A percentile compares a stretch with the other conserved stretches of the same genome.
Evolutionary conservation across 2,113 vertebrate genomes (phyloP).

Genomic region (Channa argus): DNA sequence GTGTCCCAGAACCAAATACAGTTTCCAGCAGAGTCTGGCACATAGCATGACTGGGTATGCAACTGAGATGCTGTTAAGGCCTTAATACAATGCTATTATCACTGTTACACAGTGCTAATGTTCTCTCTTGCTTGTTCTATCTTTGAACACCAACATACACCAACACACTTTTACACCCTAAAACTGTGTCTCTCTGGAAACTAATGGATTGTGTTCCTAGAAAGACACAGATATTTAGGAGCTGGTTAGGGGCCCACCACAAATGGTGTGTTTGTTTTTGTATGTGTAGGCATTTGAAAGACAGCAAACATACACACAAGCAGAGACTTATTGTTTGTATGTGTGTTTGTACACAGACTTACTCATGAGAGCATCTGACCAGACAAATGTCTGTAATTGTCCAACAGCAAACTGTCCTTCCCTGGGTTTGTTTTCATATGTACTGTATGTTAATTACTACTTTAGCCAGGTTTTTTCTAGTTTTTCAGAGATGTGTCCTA

Average conservation of each 20-base stretch:
- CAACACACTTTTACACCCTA: constrained; percentile 29
- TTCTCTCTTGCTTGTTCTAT: constrained; percentile 46
- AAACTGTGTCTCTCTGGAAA: constrained; percentile 58
- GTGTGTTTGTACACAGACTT: constrained; percentile 23
- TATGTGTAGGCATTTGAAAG: not conserved
- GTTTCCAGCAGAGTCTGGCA: constrained; percentile 63
- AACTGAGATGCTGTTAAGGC: constrained; percentile 65
- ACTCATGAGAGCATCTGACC: not conserved
- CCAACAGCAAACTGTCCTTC: constrained; percentile 1
- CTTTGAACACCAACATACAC: constrained; percentile 17
- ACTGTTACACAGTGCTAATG: constrained; percentile 69
- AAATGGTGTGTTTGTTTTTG: constrained; percentile 44
- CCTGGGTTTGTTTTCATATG: not conserved
- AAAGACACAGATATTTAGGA: constrained; percentile 69
- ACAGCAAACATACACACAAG: constrained; percentile 3
- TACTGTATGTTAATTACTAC: not conserved
- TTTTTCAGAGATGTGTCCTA: too few species aligned
- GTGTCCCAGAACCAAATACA: constrained; percentile 59
- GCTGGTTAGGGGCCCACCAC: constrained; percentile 60
- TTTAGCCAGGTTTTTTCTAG: not conserved
- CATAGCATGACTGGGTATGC: constrained; percentile 58
- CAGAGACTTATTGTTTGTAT: constrained; percentile 32
- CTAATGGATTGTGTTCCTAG: constrained; percentile 68
- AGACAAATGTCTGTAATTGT: constrained; percentile 15
- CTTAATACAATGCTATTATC: constrained; percentile 68